Evolutionary conservation across 2,113 vertebrate genomes (phyloP).

Genomic region (Thunnus thynnus): DNA sequence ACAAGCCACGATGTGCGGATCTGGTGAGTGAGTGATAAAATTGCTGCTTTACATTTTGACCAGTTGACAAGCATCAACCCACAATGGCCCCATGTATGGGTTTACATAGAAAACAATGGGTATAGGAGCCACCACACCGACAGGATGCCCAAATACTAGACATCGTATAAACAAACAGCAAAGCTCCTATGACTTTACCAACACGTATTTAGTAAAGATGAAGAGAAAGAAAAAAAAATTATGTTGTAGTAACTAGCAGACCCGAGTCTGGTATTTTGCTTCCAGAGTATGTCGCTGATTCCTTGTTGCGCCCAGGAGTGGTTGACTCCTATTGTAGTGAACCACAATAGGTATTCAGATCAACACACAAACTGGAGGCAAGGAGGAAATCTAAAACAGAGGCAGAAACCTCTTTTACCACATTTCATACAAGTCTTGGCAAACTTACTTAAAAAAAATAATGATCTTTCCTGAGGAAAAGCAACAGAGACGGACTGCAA

Average conservation of each 20-base stretch:
- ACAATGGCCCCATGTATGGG: not conserved
- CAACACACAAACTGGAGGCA: constrained; percentile 16
- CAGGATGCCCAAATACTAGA: too few species aligned
- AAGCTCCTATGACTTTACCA: too few species aligned
- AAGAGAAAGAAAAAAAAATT: not conserved
- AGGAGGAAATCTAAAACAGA: not conserved
- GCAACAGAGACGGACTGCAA: not conserved
- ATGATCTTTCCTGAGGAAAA: constrained; percentile 1
- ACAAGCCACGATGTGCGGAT: not conserved
- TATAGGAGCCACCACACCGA: too few species aligned
- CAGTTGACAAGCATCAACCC: not conserved
- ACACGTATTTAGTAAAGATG: not conserved
- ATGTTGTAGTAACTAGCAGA: not conserved
- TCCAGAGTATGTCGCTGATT: not conserved
- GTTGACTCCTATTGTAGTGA: not conserved
- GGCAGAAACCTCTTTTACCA: not conserved
- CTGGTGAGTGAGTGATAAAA: not conserved
- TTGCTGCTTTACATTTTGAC: too few species aligned
- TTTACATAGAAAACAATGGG: too few species aligned
- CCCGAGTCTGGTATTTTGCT: not conserved
- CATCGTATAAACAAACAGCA: too few species aligned
- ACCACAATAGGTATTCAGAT: not conserved
- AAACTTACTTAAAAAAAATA: constrained; percentile 9
- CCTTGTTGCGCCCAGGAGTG: not conserved
- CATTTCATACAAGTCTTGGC: not conserved